Evolutionary conservation across 2,888 invertebrate species (phyloP).

Genomic region (Tenthredo livida): DNA sequence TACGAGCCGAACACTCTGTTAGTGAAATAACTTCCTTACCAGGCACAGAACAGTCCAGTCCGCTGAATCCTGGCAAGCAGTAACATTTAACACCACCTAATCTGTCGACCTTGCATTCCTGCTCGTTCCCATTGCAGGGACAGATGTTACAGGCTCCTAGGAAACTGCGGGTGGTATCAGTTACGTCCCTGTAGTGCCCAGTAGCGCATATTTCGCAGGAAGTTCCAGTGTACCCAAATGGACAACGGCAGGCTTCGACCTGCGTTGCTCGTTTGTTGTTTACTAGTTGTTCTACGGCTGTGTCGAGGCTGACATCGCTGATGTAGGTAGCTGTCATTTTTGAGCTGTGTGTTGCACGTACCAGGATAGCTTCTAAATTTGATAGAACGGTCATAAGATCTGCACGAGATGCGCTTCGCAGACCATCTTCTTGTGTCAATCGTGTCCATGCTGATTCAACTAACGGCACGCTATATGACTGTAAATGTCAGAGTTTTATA

Average conservation of each 20-base stretch:
- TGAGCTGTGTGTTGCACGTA: constrained; percentile 87
- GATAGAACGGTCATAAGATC: constrained; percentile 93
- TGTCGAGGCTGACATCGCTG: constrained; percentile 92
- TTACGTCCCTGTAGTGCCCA: constrained; percentile 86
- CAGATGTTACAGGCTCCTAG: constrained; percentile 85
- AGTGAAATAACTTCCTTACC: constrained; percentile 75
- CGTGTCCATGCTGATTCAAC: constrained; percentile 85
- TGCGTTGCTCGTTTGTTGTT: constrained; percentile 84
- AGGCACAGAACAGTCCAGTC: constrained; percentile 83
- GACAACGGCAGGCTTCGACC: constrained; percentile 94
- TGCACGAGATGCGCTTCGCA: constrained; percentile 84
- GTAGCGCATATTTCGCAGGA: constrained; percentile 90
- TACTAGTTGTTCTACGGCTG: constrained; percentile 84
- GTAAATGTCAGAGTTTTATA: constrained; percentile 33
- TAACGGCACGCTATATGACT: constrained; percentile 84
- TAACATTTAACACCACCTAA: constrained; percentile 82
- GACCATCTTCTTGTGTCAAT: constrained; percentile 79
- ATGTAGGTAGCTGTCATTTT: constrained; percentile 85
- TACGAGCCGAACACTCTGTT: background rate
- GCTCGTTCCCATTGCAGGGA: constrained; percentile 88
- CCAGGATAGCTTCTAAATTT: constrained; percentile 89
- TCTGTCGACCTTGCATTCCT: constrained; percentile 82
- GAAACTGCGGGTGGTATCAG: constrained; percentile 78
- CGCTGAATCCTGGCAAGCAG: constrained; percentile 86
- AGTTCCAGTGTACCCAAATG: constrained; percentile 88